Percentiles rank a stretch among this genome's conserved stretches.
Evolutionary conservation across 2,113 vertebrate species (phyloP).

Genomic region (Rallus limicola): DNA sequence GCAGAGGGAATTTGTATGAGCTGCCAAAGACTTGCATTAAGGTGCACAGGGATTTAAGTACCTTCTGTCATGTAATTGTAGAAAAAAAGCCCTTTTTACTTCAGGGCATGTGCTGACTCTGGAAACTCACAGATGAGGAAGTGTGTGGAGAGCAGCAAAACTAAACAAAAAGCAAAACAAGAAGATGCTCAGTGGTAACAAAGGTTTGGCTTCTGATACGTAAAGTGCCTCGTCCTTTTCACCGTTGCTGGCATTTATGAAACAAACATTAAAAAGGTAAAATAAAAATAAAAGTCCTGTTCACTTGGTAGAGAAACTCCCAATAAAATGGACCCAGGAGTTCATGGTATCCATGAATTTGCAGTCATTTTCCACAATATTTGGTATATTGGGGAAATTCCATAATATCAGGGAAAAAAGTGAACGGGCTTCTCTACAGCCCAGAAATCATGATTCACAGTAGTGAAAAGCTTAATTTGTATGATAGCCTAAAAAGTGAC

Average conservation of each 20-base stretch:
- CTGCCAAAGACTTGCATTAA: not conserved
- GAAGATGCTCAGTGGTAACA: not conserved
- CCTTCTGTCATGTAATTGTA: not conserved
- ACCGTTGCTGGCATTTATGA: not conserved
- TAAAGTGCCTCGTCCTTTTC: not conserved
- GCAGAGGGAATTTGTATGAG: not conserved
- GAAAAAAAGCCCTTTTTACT: not conserved
- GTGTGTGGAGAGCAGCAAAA: not conserved
- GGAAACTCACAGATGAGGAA: not conserved
- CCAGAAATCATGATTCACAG: conserved; percentile 18
- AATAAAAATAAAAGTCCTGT: not conserved
- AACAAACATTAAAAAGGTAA: not conserved
- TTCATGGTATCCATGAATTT: not conserved
- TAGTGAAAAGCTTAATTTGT: not conserved
- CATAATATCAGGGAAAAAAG: not conserved
- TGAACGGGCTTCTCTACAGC: not conserved
- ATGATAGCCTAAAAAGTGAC: not conserved
- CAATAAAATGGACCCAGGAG: not conserved
- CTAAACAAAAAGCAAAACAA: not conserved
- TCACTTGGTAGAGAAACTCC: not conserved
- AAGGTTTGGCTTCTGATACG: not conserved
- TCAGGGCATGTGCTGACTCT: not conserved
- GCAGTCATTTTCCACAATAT: not conserved
- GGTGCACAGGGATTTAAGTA: not conserved
- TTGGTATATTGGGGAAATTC: not conserved